Evolutionary conservation across 2,113 vertebrate genomes (phyloP).

Genomic region (Brevimyrus niger): DNA sequence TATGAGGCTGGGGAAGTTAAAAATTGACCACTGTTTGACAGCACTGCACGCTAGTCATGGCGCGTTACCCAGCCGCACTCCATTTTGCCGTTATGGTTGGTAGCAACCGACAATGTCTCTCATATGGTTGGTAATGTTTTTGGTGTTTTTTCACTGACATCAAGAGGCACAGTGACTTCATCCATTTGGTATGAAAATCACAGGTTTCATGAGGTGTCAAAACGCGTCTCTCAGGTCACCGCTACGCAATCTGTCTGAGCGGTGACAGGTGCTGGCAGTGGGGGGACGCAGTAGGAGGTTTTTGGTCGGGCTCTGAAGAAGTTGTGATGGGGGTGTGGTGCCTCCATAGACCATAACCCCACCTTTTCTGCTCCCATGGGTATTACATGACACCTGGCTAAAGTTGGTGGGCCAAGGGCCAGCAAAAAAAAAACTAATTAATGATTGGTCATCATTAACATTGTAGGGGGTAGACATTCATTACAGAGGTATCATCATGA

Average conservation of each 20-base stretch:
- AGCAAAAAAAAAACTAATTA: neutral
- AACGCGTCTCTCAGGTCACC: neutral
- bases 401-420: neutral
- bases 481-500: neutral
- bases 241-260: neutral
- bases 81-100: neutral
- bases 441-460: neutral
- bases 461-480: neutral
- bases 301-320: neutral
- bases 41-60: neutral
- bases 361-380: neutral
- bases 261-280: neutral
- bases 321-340: neutral
- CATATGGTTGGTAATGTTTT: neutral
- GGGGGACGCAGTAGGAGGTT: neutral
- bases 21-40: neutral
- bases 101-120: neutral
- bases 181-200: conserved; percentile 1
- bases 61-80: neutral
- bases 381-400: neutral
- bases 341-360: neutral
- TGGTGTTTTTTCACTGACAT: neutral
- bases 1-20: neutral
- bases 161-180: neutral
- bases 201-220: neutral